Conservation (phyloP, 2,113 vertebrate species). For the Anoplopoma fimbria region DNA sequence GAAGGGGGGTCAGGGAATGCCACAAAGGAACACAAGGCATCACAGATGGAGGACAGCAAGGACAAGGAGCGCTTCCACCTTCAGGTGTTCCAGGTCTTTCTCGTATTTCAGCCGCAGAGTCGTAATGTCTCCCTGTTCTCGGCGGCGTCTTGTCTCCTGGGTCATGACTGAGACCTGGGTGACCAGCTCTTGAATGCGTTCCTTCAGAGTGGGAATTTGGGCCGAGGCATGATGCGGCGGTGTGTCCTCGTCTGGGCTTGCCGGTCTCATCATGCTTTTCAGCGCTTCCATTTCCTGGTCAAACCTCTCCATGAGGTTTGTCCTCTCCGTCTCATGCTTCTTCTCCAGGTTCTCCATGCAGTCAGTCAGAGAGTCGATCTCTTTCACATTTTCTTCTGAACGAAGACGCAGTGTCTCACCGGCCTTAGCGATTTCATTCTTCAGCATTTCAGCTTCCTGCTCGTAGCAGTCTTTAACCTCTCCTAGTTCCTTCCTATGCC, state of each 20-base stretch:
- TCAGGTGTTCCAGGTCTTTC: constrained; percentile 87
- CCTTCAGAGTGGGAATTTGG: constrained; percentile 69
- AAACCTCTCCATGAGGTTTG: constrained; percentile 69
- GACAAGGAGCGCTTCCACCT: constrained; percentile 86
- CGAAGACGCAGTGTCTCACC: constrained; percentile 72
- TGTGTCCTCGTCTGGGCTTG: neutral
- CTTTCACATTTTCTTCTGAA: constrained; percentile 81
- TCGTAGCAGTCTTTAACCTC: constrained; percentile 80
- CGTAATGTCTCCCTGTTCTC: constrained; percentile 72
- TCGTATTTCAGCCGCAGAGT: constrained; percentile 86
- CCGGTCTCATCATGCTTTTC: constrained; percentile 50
- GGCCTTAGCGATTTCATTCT: constrained; percentile 68
- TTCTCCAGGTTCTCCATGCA: constrained; percentile 84
- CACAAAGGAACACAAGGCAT: constrained; percentile 85
- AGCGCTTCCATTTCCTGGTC: constrained; percentile 80
- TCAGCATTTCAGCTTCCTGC: constrained; percentile 76
- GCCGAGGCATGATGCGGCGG: rapidly evolving
- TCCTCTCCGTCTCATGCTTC: constrained; percentile 78
- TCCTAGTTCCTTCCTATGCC: constrained; percentile 78
- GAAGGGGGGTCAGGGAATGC: constrained; percentile 73
- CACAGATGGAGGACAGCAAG: constrained; percentile 81
- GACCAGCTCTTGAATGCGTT: constrained; percentile 81
- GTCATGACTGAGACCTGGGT: constrained; percentile 79
- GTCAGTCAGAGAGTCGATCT: constrained; percentile 78
- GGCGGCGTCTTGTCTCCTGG: constrained; percentile 78